Conservation (phyloP, 1,140 invertebrate genomes). For the Sinonovacula constricta region DNA sequence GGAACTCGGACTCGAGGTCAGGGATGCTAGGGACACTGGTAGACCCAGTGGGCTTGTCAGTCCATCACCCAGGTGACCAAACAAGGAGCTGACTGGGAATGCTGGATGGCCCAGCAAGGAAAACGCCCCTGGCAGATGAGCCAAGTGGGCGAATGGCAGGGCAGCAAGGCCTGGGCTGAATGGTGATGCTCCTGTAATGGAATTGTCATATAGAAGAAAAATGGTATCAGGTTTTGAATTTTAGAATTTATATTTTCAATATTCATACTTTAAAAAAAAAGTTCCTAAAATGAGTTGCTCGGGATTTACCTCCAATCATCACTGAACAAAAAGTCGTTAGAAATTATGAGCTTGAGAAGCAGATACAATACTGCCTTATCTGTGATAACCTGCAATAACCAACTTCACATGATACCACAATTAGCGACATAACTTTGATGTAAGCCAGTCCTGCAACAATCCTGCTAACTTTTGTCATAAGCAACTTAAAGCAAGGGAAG, state of each 20-base stretch:
- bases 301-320: not conserved
- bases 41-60: conserved; percentile 25
- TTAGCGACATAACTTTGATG: too few relatives aligned
- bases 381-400: not conserved
- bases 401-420: too few relatives aligned
- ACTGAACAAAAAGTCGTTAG: not conserved
- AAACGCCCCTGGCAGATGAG: conserved; percentile 27
- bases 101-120: conserved; percentile 47
- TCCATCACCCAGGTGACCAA: conserved; percentile 45
- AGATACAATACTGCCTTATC: not conserved
- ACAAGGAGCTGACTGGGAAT: conserved; percentile 45
- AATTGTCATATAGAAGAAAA: not conserved
- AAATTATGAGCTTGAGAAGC: not conserved
- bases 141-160: conserved; percentile 45
- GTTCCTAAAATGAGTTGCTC: not conserved
- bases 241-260: not conserved
- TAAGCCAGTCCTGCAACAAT: too few relatives aligned
- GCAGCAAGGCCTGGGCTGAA: conserved; percentile 34
- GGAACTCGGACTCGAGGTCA: conserved; percentile 42
- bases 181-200: conserved; percentile 42
- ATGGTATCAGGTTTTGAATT: not conserved
- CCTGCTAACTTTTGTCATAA: too few relatives aligned
- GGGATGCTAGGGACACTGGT: conserved; percentile 23
- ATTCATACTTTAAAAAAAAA: not conserved
- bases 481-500: too few relatives aligned